Conservation (phyloP, 2,797 vertebrate genomes). For the Lepus townsendii region DNA sequence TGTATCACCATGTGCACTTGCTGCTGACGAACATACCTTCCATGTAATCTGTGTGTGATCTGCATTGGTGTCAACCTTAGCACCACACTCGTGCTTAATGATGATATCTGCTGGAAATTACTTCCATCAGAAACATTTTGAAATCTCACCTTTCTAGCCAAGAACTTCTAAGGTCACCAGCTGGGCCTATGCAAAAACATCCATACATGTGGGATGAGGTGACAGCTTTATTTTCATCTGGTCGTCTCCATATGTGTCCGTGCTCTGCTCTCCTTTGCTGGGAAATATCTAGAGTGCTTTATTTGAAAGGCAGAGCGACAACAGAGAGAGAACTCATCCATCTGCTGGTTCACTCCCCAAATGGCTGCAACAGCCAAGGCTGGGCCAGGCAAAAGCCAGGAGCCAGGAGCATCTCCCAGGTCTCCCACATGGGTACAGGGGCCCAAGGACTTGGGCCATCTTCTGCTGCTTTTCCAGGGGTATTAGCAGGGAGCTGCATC, state of each 20-base stretch:
- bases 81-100: not conserved
- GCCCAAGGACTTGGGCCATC: too few species aligned
- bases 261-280: not conserved
- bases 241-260: not conserved
- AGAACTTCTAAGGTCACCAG: not conserved
- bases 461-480: too few species aligned
- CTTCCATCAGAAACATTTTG: slow-evolving; percentile 55
- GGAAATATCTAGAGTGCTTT: not conserved
- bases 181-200: not conserved
- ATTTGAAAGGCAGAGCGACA: too few species aligned
- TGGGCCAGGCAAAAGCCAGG: too few species aligned
- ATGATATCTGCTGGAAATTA: slow-evolving; percentile 23
- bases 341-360: too few species aligned
- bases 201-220: not conserved
- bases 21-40: not conserved
- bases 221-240: not conserved
- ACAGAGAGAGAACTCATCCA: too few species aligned
- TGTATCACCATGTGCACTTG: not conserved
- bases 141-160: slow-evolving; percentile 46
- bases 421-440: too few species aligned
- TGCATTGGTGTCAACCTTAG: not conserved
- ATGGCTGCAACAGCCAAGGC: too few species aligned
- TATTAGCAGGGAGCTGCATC: too few species aligned
- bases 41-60: not conserved
- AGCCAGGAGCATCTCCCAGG: too few species aligned